Percentiles rank a stretch among this genome's conserved stretches.
These are phyloP conservation scores for Magallana ariakensis DNA, from an alignment of 1,140 invertebrate species.

Conservation along the genomic window DNA sequence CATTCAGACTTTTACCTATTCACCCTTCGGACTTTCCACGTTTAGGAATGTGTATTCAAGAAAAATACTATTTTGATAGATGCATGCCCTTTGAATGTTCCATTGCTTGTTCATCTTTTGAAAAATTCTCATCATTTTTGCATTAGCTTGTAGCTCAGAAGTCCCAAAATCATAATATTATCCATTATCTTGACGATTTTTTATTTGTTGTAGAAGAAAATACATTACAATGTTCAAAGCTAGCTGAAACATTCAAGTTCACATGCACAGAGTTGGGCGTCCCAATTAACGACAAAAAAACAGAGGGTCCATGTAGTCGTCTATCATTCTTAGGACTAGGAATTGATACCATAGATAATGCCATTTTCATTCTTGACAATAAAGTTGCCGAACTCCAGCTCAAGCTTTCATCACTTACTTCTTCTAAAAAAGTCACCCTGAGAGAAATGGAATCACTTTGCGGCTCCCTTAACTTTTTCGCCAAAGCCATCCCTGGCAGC, in stretches of 20 bases:
- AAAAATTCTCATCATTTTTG: constrained; percentile 49
- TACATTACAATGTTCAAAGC: background rate
- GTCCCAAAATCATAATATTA: background rate
- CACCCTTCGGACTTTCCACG: constrained; percentile 42
- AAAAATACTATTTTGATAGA: constrained; percentile 39
- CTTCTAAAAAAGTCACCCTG: background rate
- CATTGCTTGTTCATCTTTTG: constrained; percentile 37
- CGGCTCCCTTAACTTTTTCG: background rate
- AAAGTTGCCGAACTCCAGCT: constrained; percentile 20
- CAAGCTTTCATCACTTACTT: background rate
- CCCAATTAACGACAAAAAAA: constrained; percentile 38
- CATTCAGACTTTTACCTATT: constrained; percentile 47
- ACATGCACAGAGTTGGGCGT: constrained; percentile 24
- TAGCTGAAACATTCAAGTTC: background rate
- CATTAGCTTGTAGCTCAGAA: constrained; percentile 21
- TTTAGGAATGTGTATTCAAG: constrained; percentile 13
- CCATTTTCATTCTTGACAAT: background rate
- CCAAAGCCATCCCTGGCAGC: constrained; percentile 13
- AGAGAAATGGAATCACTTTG: background rate
- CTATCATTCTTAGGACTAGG: constrained; percentile 22
- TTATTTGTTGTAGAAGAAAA: constrained; percentile 33
- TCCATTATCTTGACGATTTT: constrained; percentile 54
- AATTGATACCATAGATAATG: constrained; percentile 36
- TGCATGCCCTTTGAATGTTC: constrained; percentile 52
- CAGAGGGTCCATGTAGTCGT: constrained; percentile 27